A percentile compares a stretch with the other conserved stretches of the same genome.
Conservation (phyloP, 2,888 invertebrate genomes). For the Marasmarcha lunaedactyla region DNA sequence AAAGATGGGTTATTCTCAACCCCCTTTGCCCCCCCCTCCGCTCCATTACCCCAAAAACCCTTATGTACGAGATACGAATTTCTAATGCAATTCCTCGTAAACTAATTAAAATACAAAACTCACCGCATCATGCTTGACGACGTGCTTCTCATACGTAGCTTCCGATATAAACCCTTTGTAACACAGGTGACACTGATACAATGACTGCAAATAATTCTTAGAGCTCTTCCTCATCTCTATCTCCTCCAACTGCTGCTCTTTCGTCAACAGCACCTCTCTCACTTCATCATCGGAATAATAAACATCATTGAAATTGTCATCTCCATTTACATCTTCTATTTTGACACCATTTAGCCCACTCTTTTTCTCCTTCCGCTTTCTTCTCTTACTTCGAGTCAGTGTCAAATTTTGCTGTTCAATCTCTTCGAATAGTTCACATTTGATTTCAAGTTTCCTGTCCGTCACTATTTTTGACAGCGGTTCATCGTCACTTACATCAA, state of each 20-base stretch:
- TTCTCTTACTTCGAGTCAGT: too few species aligned
- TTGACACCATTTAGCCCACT: too few species aligned
- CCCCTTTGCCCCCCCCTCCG: too few species aligned
- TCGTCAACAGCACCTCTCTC: conserved; percentile 11
- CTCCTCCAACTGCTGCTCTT: conserved; percentile 19
- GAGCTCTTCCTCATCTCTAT: conserved; percentile 19
- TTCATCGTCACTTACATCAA: conserved; percentile 12
- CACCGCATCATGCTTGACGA: conserved; percentile 22
- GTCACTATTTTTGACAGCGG: not conserved
- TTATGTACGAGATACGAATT: too few species aligned
- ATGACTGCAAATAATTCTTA: conserved; percentile 18
- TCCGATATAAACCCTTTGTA: conserved; percentile 21
- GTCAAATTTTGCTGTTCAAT: not conserved
- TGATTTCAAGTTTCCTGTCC: not conserved
- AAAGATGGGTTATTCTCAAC: too few species aligned
- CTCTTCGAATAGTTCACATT: not conserved
- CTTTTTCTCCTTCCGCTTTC: too few species aligned
- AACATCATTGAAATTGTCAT: not conserved
- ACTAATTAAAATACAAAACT: too few species aligned
- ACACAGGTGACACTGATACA: conserved; percentile 22
- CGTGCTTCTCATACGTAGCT: conserved; percentile 19
- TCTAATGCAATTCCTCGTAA: too few species aligned
- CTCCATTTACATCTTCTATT: not conserved
- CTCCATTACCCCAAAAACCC: too few species aligned
- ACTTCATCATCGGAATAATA: too few species aligned